Conservation (phyloP, 2,797 vertebrate genomes). For the Acanthurus tractus region DNA sequence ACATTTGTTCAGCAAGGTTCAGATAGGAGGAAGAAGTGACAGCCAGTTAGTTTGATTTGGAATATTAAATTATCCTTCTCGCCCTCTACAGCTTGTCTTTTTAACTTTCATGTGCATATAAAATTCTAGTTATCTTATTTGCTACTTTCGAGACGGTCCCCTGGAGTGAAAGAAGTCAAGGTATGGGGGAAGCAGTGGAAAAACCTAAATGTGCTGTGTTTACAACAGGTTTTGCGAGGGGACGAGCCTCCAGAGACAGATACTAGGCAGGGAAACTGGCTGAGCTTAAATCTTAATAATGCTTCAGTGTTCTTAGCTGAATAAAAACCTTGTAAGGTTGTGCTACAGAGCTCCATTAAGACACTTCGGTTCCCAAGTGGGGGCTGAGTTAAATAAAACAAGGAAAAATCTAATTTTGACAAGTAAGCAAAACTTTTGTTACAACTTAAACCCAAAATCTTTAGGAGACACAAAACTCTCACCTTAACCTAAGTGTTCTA, state of each 20-base stretch:
- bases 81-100: too few species aligned
- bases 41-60: too few species aligned
- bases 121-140: not conserved
- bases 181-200: conserved; percentile 48
- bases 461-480: not conserved
- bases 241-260: conserved; percentile 44
- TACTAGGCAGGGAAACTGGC: conserved; percentile 12
- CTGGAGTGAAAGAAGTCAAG: conserved; percentile 33
- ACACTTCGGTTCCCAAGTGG: conserved; percentile 1
- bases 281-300: conserved; percentile 44
- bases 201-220: conserved; percentile 60
- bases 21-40: too few species aligned
- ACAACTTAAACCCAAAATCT: not conserved
- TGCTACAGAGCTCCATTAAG: conserved; percentile 17
- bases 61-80: too few species aligned
- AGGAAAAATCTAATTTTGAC: not conserved
- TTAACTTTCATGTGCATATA: too few species aligned
- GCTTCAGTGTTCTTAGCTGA: conserved; percentile 46
- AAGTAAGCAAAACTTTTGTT: conserved; percentile 8
- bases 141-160: conserved; percentile 2
- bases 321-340: conserved; percentile 37
- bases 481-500: too few species aligned
- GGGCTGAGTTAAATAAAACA: not conserved
- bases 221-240: conserved; percentile 44
- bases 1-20: too few species aligned